Conservation (phyloP, 1,140 invertebrate species). For the Drosophila navojoa region DNA sequence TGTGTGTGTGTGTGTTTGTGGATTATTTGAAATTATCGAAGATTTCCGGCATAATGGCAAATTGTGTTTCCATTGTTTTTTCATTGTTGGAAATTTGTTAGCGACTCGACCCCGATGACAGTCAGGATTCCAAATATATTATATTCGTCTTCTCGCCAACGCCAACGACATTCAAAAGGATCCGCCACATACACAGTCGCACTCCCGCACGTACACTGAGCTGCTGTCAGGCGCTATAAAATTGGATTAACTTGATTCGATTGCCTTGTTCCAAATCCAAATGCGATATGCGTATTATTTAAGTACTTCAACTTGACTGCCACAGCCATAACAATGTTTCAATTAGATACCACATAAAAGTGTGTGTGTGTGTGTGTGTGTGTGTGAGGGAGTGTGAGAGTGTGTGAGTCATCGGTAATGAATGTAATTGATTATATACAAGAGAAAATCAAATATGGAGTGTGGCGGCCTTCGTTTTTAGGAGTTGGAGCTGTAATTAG, state of each 20-base stretch:
- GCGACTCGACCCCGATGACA: conserved; percentile 42
- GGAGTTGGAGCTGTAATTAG: too few relatives aligned
- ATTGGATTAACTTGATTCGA: conserved; percentile 39
- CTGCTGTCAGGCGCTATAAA: conserved; percentile 23
- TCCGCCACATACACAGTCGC: background rate
- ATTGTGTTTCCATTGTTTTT: conserved; percentile 55
- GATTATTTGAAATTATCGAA: conserved; percentile 76
- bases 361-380: background rate
- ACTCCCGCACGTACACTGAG: background rate
- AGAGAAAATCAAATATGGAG: background rate
- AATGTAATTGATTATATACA: conserved; percentile 6
- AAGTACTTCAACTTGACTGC: conserved; percentile 26
- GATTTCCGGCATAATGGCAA: conserved; percentile 69
- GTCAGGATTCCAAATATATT: conserved; percentile 30
- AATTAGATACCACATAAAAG: conserved; percentile 1
- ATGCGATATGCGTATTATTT: conserved; percentile 18
- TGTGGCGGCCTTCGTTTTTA: too few relatives aligned
- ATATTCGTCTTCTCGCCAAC: background rate
- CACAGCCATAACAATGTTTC: conserved; percentile 14
- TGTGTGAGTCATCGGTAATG: background rate
- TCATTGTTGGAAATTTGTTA: conserved; percentile 49
- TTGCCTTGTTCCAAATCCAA: conserved; percentile 25
- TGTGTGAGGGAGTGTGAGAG: background rate
- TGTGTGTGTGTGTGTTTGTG: conserved; percentile 29
- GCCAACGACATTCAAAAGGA: conserved; percentile 26